Percentiles rank a stretch among this genome's conserved stretches.
Evolutionary conservation across 2,113 vertebrate species (phyloP).

Genomic region (Ailuropoda melanoleuca): DNA sequence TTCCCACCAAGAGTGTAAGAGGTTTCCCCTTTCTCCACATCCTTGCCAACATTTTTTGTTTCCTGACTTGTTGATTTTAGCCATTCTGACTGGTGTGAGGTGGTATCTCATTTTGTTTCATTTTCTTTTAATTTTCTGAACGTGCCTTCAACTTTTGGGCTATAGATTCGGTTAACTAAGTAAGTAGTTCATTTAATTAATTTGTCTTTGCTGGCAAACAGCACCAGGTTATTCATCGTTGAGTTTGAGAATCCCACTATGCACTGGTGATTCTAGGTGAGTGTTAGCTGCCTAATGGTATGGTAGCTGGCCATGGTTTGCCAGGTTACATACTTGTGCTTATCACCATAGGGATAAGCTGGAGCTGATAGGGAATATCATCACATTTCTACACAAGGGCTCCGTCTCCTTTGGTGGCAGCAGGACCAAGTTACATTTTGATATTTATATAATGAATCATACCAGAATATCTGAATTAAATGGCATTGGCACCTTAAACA

Average conservation of each 20-base stretch:
- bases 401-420: background rate
- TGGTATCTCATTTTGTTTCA: background rate
- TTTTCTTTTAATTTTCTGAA: constrained; percentile 18
- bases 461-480: background rate
- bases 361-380: background rate
- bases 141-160: background rate
- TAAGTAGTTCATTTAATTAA: background rate
- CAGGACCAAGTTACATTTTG: background rate
- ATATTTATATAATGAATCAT: background rate
- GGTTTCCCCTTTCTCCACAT: background rate
- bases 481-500: background rate
- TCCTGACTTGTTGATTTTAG: background rate
- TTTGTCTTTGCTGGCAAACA: background rate
- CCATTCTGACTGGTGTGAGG: background rate
- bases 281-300: background rate
- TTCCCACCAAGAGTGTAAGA: background rate
- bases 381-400: background rate
- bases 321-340: background rate
- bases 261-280: background rate
- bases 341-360: background rate
- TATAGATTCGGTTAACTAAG: background rate
- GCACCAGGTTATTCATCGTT: background rate
- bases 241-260: background rate
- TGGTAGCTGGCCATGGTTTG: background rate
- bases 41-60: background rate